Conservation (phyloP, 2,888 invertebrate species). For the Pocota personata region DNA sequence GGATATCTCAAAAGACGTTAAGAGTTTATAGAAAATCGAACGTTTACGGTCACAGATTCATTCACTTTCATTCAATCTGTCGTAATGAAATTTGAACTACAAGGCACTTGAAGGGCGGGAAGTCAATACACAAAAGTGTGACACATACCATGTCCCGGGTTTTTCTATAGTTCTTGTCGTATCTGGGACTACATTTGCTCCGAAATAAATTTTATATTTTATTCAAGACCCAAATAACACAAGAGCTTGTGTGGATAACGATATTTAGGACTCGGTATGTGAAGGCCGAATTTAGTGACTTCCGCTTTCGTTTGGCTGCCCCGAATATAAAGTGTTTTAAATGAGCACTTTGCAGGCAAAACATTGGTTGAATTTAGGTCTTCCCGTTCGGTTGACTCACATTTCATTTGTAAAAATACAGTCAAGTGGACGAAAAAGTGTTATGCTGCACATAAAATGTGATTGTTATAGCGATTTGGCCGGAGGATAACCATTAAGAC, state of each 20-base stretch:
- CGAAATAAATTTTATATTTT: slow-evolving; percentile 50
- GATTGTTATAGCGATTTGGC: slow-evolving; percentile 29
- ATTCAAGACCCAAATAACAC: slow-evolving; percentile 47
- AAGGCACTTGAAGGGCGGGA: background rate
- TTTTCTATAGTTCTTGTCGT: slow-evolving; percentile 15
- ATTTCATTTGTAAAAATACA: slow-evolving; percentile 32
- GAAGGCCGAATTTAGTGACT: slow-evolving; percentile 40
- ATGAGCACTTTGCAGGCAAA: slow-evolving; percentile 44
- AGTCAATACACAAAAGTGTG: slow-evolving; percentile 23
- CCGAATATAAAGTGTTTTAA: slow-evolving; percentile 59
- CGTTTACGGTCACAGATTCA: slow-evolving; percentile 57
- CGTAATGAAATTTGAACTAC: slow-evolving; percentile 49
- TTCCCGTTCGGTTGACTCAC: slow-evolving; percentile 20
- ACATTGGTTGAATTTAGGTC: slow-evolving; percentile 25
- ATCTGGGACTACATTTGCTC: slow-evolving; percentile 14
- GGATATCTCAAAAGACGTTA: slow-evolving; percentile 48
- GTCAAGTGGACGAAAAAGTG: slow-evolving; percentile 12
- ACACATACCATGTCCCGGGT: slow-evolving; percentile 34
- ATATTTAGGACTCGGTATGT: slow-evolving; percentile 17
- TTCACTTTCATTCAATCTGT: slow-evolving; percentile 46
- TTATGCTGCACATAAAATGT: slow-evolving; percentile 32
- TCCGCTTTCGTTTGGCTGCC: slow-evolving; percentile 42
- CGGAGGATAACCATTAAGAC: slow-evolving; percentile 12
- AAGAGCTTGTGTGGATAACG: slow-evolving; percentile 23
- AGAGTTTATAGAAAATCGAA: slow-evolving; percentile 51